Percentiles rank a stretch among this genome's conserved stretches.
These are phyloP conservation scores for Lottia gigantea DNA, from an alignment of 2,888 invertebrate genomes.

Conservation along the genomic window DNA sequence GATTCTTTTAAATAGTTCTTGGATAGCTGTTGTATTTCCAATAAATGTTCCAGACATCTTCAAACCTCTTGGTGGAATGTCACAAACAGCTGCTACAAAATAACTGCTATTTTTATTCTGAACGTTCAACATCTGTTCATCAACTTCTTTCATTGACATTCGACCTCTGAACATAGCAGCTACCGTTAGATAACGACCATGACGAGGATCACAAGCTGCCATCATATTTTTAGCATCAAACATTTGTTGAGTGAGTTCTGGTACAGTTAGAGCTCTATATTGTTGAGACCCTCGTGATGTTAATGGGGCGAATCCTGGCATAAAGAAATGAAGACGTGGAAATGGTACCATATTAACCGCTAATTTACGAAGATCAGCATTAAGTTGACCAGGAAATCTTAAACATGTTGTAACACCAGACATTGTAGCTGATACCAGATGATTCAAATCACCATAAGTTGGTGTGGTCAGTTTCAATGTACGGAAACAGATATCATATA, in stretches of 20 bases:
- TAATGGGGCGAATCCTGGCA: background rate
- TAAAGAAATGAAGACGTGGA: conserved; percentile 7
- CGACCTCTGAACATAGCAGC: conserved; percentile 7
- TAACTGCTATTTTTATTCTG: conserved; percentile 7
- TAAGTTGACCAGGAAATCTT: conserved; percentile 6
- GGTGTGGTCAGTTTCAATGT: conserved; percentile 1
- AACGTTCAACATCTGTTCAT: conserved; percentile 11
- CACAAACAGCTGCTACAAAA: background rate
- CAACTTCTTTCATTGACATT: conserved; percentile 1
- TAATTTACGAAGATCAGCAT: conserved; percentile 1
- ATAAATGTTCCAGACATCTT: conserved; percentile 8
- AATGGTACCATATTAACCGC: background rate
- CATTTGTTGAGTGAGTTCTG: conserved; percentile 2
- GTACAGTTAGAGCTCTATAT: conserved; percentile 4
- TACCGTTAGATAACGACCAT: conserved; percentile 4
- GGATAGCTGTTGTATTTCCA: background rate
- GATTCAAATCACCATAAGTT: background rate
- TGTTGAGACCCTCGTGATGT: background rate
- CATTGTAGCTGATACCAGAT: conserved; percentile 4
- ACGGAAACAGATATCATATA: background rate
- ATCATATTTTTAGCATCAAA: conserved; percentile 6
- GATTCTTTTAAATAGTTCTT: conserved; percentile 1
- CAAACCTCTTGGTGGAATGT: conserved; percentile 8
- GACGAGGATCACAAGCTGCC: conserved; percentile 3
- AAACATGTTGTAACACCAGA: conserved; percentile 6